A percentile compares a stretch with the other conserved stretches of the same genome.
Evolutionary conservation across 1,140 invertebrate genomes (phyloP).

Genomic region (Cotesia vestalis): DNA sequence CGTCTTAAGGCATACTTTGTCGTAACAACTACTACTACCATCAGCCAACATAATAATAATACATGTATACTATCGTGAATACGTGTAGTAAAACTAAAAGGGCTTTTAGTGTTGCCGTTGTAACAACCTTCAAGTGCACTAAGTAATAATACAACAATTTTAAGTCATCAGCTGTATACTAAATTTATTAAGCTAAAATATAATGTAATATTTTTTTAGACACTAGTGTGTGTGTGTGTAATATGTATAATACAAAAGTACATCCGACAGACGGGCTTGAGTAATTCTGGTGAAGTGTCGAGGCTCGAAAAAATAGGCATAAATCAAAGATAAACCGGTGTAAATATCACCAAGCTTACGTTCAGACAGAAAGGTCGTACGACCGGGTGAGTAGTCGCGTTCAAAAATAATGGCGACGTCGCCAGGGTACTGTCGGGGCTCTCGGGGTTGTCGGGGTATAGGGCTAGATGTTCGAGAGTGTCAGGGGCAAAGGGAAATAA

Average conservation of each 20-base stretch:
- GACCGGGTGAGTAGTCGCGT: conserved; percentile 23
- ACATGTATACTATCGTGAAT: background rate
- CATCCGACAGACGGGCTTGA: conserved; percentile 11
- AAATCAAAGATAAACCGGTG: conserved; percentile 46
- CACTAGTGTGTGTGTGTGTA: background rate
- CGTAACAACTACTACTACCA: background rate
- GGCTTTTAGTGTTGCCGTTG: too few relatives aligned
- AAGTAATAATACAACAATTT: too few relatives aligned
- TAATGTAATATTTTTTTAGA: background rate
- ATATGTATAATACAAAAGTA: background rate
- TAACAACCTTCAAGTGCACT: too few relatives aligned
- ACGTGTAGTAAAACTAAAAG: background rate
- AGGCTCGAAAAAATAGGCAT: conserved; percentile 35
- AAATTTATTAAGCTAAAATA: background rate
- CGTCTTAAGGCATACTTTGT: conserved; percentile 42
- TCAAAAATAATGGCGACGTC: conserved; percentile 30
- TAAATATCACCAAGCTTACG: conserved; percentile 44
- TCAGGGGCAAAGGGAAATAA: too few relatives aligned
- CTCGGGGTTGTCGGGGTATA: too few relatives aligned
- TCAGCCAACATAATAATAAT: too few relatives aligned
- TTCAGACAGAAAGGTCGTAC: conserved; percentile 37
- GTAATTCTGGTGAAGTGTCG: conserved; percentile 11
- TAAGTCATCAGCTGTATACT: too few relatives aligned
- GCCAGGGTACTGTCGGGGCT: background rate
- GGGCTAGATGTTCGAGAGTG: too few relatives aligned